Conservation (phyloP, 2,888 invertebrate species). For the Drosophila meridionalis region DNA sequence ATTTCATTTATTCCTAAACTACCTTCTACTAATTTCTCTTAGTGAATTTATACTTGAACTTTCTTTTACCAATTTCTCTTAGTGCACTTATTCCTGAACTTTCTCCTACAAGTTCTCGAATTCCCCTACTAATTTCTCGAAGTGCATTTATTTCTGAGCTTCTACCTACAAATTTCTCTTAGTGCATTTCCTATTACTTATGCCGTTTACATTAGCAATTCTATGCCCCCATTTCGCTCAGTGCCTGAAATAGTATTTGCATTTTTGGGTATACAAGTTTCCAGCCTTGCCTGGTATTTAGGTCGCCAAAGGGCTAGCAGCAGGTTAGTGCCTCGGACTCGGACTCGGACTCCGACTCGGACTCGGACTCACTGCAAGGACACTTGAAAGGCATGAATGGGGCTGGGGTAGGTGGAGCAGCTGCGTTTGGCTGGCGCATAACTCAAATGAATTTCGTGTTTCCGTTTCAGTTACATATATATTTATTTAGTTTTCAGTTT, state of each 20-base stretch:
- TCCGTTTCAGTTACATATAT: slow-evolving; percentile 25
- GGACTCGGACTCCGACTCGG: not conserved
- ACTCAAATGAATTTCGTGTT: slow-evolving; percentile 44
- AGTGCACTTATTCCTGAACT: too few relatives aligned
- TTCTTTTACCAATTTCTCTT: too few relatives aligned
- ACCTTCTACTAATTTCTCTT: too few relatives aligned
- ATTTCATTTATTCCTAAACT: too few relatives aligned
- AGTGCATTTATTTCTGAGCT: not conserved
- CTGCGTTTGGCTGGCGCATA: slow-evolving; percentile 56
- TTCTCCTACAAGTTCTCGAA: too few relatives aligned
- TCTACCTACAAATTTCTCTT: not conserved
- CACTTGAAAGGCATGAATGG: slow-evolving; percentile 61
- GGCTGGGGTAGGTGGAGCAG: not conserved
- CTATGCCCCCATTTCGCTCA: not conserved
- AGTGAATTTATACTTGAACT: too few relatives aligned
- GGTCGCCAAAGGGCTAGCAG: slow-evolving; percentile 45
- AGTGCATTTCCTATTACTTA: slow-evolving; percentile 1
- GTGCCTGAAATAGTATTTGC: slow-evolving; percentile 49
- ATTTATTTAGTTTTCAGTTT: slow-evolving; percentile 12
- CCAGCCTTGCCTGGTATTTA: slow-evolving; percentile 53
- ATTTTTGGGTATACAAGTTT: slow-evolving; percentile 55
- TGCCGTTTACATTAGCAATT: not conserved
- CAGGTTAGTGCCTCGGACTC: slow-evolving; percentile 7
- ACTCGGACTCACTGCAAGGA: slow-evolving; percentile 62
- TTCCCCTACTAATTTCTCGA: too few relatives aligned